These are phyloP conservation scores for Drosophila carrolli DNA, from an alignment of 1,140 invertebrate species.

Conservation along the genomic window DNA sequence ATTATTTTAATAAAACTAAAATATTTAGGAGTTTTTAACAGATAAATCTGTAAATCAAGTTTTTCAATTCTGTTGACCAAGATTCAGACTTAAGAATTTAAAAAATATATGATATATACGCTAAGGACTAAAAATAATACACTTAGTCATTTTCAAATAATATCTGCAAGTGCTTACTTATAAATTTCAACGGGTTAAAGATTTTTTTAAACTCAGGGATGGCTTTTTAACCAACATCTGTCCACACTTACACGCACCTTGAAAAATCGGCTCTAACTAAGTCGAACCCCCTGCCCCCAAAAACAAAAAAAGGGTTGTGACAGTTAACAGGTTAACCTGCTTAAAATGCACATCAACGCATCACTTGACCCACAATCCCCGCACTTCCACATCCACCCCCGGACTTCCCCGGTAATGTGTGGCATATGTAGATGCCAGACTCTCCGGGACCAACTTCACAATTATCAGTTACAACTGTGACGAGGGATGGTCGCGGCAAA, in stretches of 20 bases:
- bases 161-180: no score
- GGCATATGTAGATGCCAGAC: conserved; percentile 63
- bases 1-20: no score
- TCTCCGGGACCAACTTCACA: conserved; percentile 52
- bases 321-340: conserved; percentile 77
- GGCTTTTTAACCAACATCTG: conserved; percentile 3
- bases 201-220: no score
- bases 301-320: conserved; percentile 37
- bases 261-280: conserved; percentile 17
- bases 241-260: conserved; percentile 16
- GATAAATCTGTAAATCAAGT: no score
- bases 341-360: conserved; percentile 80
- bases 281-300: conserved; percentile 2
- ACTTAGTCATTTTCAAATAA: no score
- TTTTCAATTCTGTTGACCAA: no score
- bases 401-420: conserved; percentile 6
- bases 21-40: no score
- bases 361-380: conserved; percentile 57
- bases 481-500: conserved; percentile 31
- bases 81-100: no score
- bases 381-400: conserved; percentile 1
- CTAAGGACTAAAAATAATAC: no score
- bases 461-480: conserved; percentile 71
- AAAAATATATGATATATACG: no score
- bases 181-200: no score